Conservation (phyloP, 2,797 vertebrate species). For the Oreortyx pictus region DNA sequence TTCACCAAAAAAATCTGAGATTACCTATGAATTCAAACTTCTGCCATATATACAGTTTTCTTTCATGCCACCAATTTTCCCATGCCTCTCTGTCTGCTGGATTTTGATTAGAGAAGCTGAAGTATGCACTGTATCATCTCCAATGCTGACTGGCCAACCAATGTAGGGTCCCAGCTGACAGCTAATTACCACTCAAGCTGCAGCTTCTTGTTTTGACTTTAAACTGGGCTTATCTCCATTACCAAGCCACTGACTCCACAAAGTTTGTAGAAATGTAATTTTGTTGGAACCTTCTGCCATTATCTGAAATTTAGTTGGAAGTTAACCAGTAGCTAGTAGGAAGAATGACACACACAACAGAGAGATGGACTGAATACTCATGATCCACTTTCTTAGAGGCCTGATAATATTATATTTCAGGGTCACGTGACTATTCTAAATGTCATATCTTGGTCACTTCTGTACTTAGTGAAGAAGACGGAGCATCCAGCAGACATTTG, state of each 20-base stretch:
- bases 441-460: neutral
- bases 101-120: constrained; percentile 21
- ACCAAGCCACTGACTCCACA: neutral
- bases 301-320: neutral
- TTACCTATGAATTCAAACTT: neutral
- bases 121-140: neutral
- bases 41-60: neutral
- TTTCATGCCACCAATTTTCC: neutral
- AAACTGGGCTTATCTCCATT: neutral
- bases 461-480: neutral
- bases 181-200: constrained; percentile 11
- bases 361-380: neutral
- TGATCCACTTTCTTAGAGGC: neutral
- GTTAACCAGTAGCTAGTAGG: neutral
- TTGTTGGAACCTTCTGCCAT: neutral
- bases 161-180: neutral
- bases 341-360: neutral
- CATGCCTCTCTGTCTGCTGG: neutral
- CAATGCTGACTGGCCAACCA: neutral
- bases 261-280: neutral
- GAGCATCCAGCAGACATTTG: neutral
- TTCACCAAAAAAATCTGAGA: neutral
- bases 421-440: neutral
- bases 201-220: neutral
- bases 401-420: neutral